A percentile compares a stretch with the other conserved stretches of the same genome.
Evolutionary conservation across 2,797 vertebrate genomes (phyloP).

Genomic region (Steatocranus sp.): DNA sequence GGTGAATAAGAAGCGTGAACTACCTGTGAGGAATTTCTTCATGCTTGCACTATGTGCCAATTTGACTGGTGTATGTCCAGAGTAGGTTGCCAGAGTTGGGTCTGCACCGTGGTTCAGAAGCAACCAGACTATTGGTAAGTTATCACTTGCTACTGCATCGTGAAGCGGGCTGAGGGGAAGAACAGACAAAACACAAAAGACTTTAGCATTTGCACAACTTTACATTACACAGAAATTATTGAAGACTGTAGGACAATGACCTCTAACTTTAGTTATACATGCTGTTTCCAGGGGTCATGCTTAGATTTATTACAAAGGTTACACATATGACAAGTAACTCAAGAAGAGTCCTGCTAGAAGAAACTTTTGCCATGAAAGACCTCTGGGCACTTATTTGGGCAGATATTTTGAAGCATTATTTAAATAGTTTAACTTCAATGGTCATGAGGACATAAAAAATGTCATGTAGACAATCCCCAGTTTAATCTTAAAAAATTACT

Average conservation of each 20-base stretch:
- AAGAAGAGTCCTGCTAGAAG: not conserved
- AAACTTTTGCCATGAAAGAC: not conserved
- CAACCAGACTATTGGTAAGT: conserved; percentile 92
- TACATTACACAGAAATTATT: not conserved
- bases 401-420: not conserved
- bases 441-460: not conserved
- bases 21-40: conserved; percentile 94
- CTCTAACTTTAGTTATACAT: not conserved
- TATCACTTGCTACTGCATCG: conserved; percentile 94
- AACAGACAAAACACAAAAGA: not conserved
- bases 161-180: conserved; percentile 84
- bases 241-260: not conserved
- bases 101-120: conserved; percentile 95
- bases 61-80: conserved; percentile 93
- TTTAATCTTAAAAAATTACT: not conserved
- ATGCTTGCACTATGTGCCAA: conserved; percentile 90
- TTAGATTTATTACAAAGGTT: not conserved
- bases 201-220: not conserved
- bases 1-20: not conserved
- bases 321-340: not conserved
- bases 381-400: not conserved
- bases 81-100: conserved; percentile 95
- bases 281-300: not conserved
- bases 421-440: not conserved
- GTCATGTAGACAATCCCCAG: not conserved